A percentile compares a stretch with the other conserved stretches of the same genome.
phyloP scores from a whole-genome alignment of 2,797 vertebrate genomes.

The Pyrocephalus nanus region DNA sequence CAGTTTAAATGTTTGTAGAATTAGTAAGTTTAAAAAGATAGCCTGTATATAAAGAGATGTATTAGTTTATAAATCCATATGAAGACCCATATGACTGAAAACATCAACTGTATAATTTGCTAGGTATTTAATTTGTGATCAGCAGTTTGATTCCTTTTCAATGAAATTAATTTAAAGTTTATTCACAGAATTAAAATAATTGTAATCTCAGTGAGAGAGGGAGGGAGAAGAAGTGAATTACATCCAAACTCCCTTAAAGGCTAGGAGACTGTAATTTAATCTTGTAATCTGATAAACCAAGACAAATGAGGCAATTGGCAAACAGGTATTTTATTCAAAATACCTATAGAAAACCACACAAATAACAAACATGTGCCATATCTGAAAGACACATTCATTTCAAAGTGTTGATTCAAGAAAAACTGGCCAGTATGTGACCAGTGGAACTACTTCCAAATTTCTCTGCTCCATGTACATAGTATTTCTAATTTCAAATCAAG shows the following conservation, averaged over 20 bases:
- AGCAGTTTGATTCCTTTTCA: background rate
- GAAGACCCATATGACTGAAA: background rate
- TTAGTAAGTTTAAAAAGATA: background rate
- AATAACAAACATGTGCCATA: slow-evolving; percentile 57
- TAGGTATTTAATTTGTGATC: background rate
- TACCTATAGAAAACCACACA: slow-evolving; percentile 51
- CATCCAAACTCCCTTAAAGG: slow-evolving; percentile 39
- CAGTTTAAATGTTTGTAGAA: background rate
- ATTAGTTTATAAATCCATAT: background rate
- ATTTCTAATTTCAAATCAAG: slow-evolving; percentile 52
- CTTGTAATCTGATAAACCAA: slow-evolving; percentile 74
- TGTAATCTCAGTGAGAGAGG: background rate
- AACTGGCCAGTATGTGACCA: background rate
- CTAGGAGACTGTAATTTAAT: slow-evolving; percentile 63
- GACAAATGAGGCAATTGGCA: slow-evolving; percentile 70
- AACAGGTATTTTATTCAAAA: slow-evolving; percentile 65
- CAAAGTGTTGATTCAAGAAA: slow-evolving; percentile 52
- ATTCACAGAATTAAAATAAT: slow-evolving; percentile 25
- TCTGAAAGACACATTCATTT: slow-evolving; percentile 61
- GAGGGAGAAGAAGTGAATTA: background rate
- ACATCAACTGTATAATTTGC: background rate
- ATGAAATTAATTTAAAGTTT: background rate
- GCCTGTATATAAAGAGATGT: background rate
- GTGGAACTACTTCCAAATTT: slow-evolving; percentile 61
- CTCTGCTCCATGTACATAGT: background rate